Percentiles rank a stretch among this genome's conserved stretches.
phyloP scores from a whole-genome alignment of 2,113 vertebrate genomes.

The Plectropomus leopardus region DNA sequence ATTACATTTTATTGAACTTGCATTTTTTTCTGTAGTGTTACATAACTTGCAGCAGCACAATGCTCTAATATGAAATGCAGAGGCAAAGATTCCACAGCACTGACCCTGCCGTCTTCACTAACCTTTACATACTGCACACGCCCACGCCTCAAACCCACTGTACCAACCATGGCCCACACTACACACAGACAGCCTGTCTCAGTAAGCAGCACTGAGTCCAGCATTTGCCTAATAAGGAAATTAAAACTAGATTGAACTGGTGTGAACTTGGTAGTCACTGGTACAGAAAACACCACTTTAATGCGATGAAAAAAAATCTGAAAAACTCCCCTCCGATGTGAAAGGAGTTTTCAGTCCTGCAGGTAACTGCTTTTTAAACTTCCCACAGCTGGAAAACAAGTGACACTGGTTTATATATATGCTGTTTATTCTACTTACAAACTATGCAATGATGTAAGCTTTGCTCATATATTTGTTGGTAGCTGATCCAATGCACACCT shows the following conservation, averaged over 20 bases:
- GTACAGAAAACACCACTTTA: conserved; percentile 24
- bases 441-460: not conserved
- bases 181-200: conserved; percentile 28
- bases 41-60: not conserved
- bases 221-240: conserved; percentile 44
- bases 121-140: not conserved
- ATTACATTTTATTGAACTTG: conserved; percentile 14
- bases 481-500: not conserved
- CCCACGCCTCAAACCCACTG: conserved; percentile 13
- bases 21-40: not conserved
- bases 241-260: conserved; percentile 23
- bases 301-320: conserved; percentile 47
- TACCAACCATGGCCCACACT: conserved; percentile 2
- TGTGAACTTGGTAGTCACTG: not conserved
- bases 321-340: not conserved
- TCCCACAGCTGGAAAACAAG: conserved; percentile 12
- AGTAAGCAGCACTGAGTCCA: conserved; percentile 10
- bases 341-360: conserved; percentile 31
- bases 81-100: conserved; percentile 24
- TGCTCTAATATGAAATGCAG: not conserved
- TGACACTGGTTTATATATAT: not conserved
- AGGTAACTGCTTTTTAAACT: conserved; percentile 35
- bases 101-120: conserved; percentile 5
- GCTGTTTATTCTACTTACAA: not conserved
- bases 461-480: not conserved